Base-by-base conservation (phyloP, 1,140 invertebrate species). In the Melanaphis sacchari region DNA sequence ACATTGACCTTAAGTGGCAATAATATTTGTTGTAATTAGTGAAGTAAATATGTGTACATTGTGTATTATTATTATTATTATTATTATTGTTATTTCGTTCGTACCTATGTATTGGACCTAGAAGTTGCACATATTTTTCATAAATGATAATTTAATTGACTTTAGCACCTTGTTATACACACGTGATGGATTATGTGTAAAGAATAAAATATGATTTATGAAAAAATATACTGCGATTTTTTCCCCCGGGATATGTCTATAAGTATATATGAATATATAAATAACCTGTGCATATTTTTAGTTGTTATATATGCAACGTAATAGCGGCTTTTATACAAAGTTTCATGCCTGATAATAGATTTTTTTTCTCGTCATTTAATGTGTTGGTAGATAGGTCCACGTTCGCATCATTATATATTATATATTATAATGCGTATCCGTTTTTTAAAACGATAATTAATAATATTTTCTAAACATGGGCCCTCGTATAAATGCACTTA, bases 151-250 rank as follows among this genome's bases (percentile, higher is more conserved):
- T 87, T 46, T 46, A 46, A 87, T 87, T 87, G 41, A 87, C 49
- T 87, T 87, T 87, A 31, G 46, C 85, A 87, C 85, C 85, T 46
- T 87, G 85, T 46, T 87, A 87, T 46, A 41, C 40, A 40, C 9
- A 31, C 11, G 38, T 46, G 43, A 46, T 31, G 31, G 85, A 46
- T 87, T 46, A 21, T n/a, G 49, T 87, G n/a, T 87, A 7, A 87
- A 18, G 43, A n/a, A 87, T 87, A n/a, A 36, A 46, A 87, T 87
- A 46, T 85, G 31, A 46, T 87, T 46, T 49, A 49, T 46, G 41
- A 87, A 87, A 87, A 87, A 87, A 40, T 84, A 84, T 31, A 87
- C 31, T 87, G 41, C 41, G 40, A 84, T n/a, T 87, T n/a, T n/a
- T 26, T 18, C 41, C n/a, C 41, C 82, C 9, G 31, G 6, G 84